Base-by-base conservation (phyloP, 2,888 invertebrate genomes). In the Andrena minutula region DNA sequence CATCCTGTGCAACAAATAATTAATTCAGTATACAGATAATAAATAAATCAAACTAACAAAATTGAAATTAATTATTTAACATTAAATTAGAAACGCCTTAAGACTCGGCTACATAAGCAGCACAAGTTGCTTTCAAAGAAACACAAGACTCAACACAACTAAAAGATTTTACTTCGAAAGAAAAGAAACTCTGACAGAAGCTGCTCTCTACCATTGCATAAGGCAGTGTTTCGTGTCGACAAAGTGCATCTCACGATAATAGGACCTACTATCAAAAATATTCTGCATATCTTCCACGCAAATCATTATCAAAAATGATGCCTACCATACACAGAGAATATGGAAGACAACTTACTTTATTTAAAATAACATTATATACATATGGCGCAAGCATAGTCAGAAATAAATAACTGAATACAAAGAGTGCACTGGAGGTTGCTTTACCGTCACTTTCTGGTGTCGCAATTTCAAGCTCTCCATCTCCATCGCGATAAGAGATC, bases 391-490 rank as follows among this genome's bases (percentile, higher is more conserved):
- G 74, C 70, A 75, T 32, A 64, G 32, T 80, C 30, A 79, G 30
- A 68, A 80, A 75, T 71, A 82, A 73, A 75, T 63, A 68, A 70
- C 16, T 28, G 51, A 72, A 58, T 72, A 41, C 16, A 56, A 56
- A 72, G 53, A 28, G 41, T 35, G 20, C 23, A 49, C 30, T 47
- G 10, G 51, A 76, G 26, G 90, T 89, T 72, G 91, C 89, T 92
- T 95, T 94, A 94, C 95, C 94, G 92, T 93, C 78, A 94, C 89
- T 91, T 95, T 95, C 90, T 96, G 96, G 88, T 96, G 95, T 79
- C 96, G 95, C 84, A 97, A 95, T 92, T 96, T 96, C 70, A 96
- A 94, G 88, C 96, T 97, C 85, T 97, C 97, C 0, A 96, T 95
- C 94, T 97, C 97, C 92, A 97, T 95, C 82, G 96, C 95, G 8